These are phyloP conservation scores for Yponomeuta evonymella DNA, from an alignment of 2,888 invertebrate species.

Conservation along the genomic window DNA sequence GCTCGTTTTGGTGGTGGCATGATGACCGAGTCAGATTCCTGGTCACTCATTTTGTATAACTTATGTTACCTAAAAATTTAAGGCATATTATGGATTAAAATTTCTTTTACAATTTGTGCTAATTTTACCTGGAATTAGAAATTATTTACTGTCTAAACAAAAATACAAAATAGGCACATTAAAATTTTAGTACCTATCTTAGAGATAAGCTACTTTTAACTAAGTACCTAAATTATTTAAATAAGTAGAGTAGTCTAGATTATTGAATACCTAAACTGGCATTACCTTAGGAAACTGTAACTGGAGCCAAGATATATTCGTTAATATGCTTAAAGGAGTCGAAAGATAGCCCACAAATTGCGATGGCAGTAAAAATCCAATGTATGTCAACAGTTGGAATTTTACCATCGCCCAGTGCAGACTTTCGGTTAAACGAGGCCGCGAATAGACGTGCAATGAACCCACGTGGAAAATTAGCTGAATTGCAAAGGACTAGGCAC, in stretches of 20 bases:
- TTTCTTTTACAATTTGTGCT: background rate
- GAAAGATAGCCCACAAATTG: conserved; percentile 65
- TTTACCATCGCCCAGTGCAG: conserved; percentile 67
- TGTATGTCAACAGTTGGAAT: conserved; percentile 65
- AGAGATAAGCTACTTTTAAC: background rate
- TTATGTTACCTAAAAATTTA: background rate
- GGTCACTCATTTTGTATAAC: conserved; percentile 18
- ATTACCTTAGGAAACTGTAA: background rate
- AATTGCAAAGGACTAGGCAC: conserved; percentile 49
- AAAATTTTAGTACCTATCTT: background rate
- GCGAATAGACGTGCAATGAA: conserved; percentile 41
- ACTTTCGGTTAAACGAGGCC: conserved; percentile 40
- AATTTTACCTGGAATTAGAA: too few relatives aligned
- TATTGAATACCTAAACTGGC: background rate
- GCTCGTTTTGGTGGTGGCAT: conserved; percentile 18
- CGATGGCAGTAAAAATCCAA: conserved; percentile 71
- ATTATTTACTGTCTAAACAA: too few relatives aligned
- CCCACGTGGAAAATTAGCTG: conserved; percentile 40
- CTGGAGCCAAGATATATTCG: background rate
- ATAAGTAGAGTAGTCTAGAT: background rate
- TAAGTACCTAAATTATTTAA: background rate
- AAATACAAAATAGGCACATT: background rate
- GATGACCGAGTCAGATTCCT: background rate
- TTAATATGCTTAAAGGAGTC: conserved; percentile 30
- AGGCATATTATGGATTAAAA: background rate